A percentile compares a stretch with the other conserved stretches of the same genome.
Conservation (phyloP, 2,113 vertebrate genomes). For the Ciconia maguari region DNA sequence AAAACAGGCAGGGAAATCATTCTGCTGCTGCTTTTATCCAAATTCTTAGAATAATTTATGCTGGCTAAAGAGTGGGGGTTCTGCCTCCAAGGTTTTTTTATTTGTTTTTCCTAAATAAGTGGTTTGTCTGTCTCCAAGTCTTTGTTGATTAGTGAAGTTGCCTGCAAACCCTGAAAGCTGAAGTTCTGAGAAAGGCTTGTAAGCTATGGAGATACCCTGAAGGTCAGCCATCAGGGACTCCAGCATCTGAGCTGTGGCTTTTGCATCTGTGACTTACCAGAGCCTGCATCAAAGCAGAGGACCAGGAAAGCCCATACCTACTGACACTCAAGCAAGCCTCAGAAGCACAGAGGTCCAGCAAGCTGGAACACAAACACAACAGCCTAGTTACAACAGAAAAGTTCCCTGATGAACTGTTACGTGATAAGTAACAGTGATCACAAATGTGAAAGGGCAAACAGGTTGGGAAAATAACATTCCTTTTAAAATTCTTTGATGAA, state of each 20-base stretch:
- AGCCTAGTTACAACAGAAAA: background rate
- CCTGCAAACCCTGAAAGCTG: background rate
- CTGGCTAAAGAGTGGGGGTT: background rate
- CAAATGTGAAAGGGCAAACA: background rate
- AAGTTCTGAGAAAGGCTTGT: background rate
- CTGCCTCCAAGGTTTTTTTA: background rate
- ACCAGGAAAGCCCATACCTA: background rate
- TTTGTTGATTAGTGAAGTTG: background rate
- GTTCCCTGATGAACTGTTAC: background rate
- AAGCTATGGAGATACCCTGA: background rate
- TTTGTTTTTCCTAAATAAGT: background rate
- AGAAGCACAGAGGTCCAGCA: background rate
- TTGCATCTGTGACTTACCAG: background rate
- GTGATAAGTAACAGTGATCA: background rate
- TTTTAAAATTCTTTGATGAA: background rate
- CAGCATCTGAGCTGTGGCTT: background rate
- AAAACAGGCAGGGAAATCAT: background rate
- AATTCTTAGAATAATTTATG: background rate
- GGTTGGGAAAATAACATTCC: background rate
- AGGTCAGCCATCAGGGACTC: background rate
- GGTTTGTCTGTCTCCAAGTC: background rate
- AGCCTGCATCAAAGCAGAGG: background rate
- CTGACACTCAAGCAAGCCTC: background rate
- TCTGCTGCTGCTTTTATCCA: background rate
- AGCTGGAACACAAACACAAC: background rate